Base-by-base conservation (phyloP, 2,113 vertebrate genomes). In the Peromyscus maniculatus region DNA sequence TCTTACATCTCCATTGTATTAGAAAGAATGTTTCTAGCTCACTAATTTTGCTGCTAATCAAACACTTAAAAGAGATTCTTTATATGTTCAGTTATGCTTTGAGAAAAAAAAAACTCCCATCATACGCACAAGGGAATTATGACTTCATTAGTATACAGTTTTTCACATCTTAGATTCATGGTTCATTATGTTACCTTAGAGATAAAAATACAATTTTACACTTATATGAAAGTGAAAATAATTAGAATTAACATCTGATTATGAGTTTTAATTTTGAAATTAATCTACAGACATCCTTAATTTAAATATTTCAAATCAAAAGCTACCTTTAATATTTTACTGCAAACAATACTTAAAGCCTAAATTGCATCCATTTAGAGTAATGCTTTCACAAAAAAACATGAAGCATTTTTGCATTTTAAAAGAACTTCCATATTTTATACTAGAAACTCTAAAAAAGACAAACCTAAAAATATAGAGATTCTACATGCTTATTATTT, bases 31-130 rank as follows among this genome's bases (percentile, higher is more conserved):
- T 97, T 98, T 98, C 97, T 97, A 98, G 89, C 89, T 97, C 91
- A 94, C 80, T 98, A 98, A 98, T 98, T 98, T 98, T 98, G 96
- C 97, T 98, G 93, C 93, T 98, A 98, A 98, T 98, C 98, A 98
- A 98, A 98, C 79, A 98, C 97, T 94, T 97, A 98, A 97, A 97
- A 95, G 91, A 97, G 93, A 97, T 89, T 98, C 98, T 98, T 97
- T 98, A 98, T 95, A 84, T 26, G 97, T 97, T 97, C 97, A 98
- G 97, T 98, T 98, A 98, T 55, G 94, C 94, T 98, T 98, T 98
- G 87, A 46, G 67, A 16, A 69, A 75, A 39, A 95, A 79, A 80
- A 77, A 87, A 75, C 67, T 97, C 95, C 90, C 94, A 55, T 94
- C 59, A 86, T 96, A 80, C 78, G 86, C 62, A 95, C 89, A 97